Evolutionary conservation across 2,797 vertebrate species (phyloP).

Genomic region (Rachycentron canadum): DNA sequence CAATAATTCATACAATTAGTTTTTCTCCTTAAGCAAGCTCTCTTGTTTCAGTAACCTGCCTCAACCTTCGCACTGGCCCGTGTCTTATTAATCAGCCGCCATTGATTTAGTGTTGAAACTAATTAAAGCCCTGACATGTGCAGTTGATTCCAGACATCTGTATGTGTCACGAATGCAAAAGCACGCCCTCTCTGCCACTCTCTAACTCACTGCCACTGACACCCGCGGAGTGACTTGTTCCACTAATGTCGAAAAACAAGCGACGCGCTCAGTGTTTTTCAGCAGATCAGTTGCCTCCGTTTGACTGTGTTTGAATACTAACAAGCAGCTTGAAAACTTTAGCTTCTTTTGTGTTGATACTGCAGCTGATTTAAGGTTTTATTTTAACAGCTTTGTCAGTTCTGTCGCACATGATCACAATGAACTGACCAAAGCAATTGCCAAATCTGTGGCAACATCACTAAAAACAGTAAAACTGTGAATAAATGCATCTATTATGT

Average conservation of each 20-base stretch:
- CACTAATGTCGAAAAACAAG: slow-evolving; percentile 42
- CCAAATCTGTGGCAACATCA: background rate
- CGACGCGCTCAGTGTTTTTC: slow-evolving; percentile 54
- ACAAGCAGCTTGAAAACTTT: slow-evolving; percentile 44
- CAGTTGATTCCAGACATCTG: slow-evolving; percentile 83
- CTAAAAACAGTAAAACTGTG: background rate
- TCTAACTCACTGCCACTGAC: slow-evolving; percentile 62
- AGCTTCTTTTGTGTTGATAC: slow-evolving; percentile 12
- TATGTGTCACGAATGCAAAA: slow-evolving; percentile 80
- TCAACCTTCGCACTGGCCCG: slow-evolving; percentile 78
- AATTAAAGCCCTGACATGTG: slow-evolving; percentile 85
- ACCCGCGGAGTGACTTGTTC: slow-evolving; percentile 54
- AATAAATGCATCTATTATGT: background rate
- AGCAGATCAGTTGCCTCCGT: slow-evolving; percentile 48
- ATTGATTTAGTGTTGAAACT: slow-evolving; percentile 85
- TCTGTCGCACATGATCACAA: background rate
- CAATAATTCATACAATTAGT: slow-evolving; percentile 87
- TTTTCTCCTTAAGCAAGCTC: slow-evolving; percentile 84
- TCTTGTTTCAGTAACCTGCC: slow-evolving; percentile 82
- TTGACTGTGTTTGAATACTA: slow-evolving; percentile 56
- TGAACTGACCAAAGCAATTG: background rate
- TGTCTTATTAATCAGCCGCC: slow-evolving; percentile 85
- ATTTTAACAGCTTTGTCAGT: background rate
- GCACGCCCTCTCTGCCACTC: slow-evolving; percentile 54
- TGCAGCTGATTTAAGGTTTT: background rate